Conservation (phyloP, 2,888 invertebrate genomes). For the Phorcus lineatus region DNA sequence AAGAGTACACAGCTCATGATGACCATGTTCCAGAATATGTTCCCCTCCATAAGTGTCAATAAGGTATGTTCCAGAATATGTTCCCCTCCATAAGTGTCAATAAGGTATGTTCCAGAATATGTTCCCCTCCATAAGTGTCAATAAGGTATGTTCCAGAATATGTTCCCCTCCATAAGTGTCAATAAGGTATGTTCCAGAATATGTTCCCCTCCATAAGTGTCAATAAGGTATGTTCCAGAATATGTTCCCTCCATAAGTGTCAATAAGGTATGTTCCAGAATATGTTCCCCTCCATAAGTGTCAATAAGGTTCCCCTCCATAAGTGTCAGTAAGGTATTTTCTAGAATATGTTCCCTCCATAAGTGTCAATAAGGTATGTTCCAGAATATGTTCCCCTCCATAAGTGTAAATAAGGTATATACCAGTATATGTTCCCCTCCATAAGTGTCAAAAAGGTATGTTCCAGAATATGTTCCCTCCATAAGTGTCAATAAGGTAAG, state of each 20-base stretch:
- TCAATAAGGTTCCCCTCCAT: constrained; percentile 82
- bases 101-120: constrained; percentile 93
- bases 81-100: background rate
- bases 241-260: background rate
- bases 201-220: constrained; percentile 99
- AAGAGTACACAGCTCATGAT: constrained; percentile 84
- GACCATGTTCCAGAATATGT: constrained; percentile 98
- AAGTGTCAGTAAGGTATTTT: constrained; percentile 80
- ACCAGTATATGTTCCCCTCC: constrained; percentile 98
- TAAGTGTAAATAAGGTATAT: constrained; percentile 79
- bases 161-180: background rate
- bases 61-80: constrained; percentile 78
- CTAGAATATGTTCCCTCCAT: constrained; percentile 99
- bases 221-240: constrained; percentile 81
- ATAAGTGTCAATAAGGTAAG: constrained; percentile 77
- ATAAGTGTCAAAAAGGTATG: constrained; percentile 91
- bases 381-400: background rate
- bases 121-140: constrained; percentile 97
- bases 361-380: constrained; percentile 89
- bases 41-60: constrained; percentile 95
- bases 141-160: constrained; percentile 80
- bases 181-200: constrained; percentile 89
- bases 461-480: background rate
- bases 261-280: constrained; percentile 88
- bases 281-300: constrained; percentile 97